These are phyloP conservation scores for Pluvialis apricaria DNA, from an alignment of 2,113 vertebrate genomes.

Conservation along the genomic window DNA sequence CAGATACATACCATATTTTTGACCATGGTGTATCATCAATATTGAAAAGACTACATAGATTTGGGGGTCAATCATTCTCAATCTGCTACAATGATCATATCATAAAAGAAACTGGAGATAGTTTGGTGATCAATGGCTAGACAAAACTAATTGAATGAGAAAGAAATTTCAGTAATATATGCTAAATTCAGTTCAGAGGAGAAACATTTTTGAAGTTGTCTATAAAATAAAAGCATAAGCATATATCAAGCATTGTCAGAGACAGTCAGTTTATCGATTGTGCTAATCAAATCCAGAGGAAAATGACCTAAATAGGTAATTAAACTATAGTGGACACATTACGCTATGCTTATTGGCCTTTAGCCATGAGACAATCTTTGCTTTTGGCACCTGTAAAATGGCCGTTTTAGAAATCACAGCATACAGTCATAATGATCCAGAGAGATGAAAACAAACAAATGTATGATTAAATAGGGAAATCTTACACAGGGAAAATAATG, in stretches of 20 bases:
- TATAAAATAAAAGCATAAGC: neutral
- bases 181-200: neutral
- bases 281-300: neutral
- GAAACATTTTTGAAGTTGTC: neutral
- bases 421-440: neutral
- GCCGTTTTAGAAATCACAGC: neutral
- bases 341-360: neutral
- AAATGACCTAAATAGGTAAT: neutral
- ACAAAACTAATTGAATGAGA: neutral
- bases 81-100: neutral
- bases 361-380: neutral
- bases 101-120: neutral
- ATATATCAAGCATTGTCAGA: neutral
- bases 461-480: neutral
- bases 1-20: neutral
- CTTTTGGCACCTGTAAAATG: neutral
- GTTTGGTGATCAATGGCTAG: neutral
- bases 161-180: neutral
- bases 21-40: neutral
- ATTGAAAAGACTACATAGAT: neutral
- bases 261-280: neutral
- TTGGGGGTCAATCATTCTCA: neutral
- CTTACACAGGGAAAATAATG: neutral
- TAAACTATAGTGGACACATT: neutral
- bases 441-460: neutral